These are phyloP conservation scores for Mugil cephalus DNA, from an alignment of 2,113 vertebrate species.

Conservation along the genomic window DNA sequence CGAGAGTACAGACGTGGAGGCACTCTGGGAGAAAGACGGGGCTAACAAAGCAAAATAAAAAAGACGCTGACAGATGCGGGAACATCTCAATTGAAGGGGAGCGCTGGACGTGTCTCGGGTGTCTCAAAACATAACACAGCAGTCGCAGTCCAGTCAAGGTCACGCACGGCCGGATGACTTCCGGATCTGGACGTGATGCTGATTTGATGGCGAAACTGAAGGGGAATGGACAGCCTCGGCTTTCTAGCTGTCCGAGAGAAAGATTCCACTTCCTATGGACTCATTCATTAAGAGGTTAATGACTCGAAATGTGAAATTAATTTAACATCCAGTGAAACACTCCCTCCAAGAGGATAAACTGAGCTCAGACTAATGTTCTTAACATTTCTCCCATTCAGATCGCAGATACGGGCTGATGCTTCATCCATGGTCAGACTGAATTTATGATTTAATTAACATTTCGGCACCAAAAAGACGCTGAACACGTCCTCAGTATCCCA, in stretches of 20 bases:
- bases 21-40: constrained; percentile 4
- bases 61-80: constrained; percentile 11
- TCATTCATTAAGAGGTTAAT: constrained; percentile 69
- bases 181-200: not conserved
- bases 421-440: constrained; percentile 49
- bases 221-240: constrained; percentile 33
- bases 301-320: constrained; percentile 66
- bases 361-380: constrained; percentile 66
- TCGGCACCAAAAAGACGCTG: constrained; percentile 47
- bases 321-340: constrained; percentile 56
- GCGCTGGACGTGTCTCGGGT: not conserved
- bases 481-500: constrained; percentile 23
- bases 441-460: constrained; percentile 75
- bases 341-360: constrained; percentile 27
- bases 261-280: constrained; percentile 35
- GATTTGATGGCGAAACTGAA: constrained; percentile 37
- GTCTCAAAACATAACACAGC: constrained; percentile 14
- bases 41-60: constrained; percentile 35
- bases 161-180: constrained; percentile 5
- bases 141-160: constrained; percentile 51
- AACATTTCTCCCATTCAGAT: constrained; percentile 37
- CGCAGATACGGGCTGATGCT: constrained; percentile 50
- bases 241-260: constrained; percentile 23
- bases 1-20: constrained; percentile 6
- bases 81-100: constrained; percentile 31